Base-by-base conservation (phyloP, 1,140 invertebrate genomes). In the Acromyrmex echinatior region DNA sequence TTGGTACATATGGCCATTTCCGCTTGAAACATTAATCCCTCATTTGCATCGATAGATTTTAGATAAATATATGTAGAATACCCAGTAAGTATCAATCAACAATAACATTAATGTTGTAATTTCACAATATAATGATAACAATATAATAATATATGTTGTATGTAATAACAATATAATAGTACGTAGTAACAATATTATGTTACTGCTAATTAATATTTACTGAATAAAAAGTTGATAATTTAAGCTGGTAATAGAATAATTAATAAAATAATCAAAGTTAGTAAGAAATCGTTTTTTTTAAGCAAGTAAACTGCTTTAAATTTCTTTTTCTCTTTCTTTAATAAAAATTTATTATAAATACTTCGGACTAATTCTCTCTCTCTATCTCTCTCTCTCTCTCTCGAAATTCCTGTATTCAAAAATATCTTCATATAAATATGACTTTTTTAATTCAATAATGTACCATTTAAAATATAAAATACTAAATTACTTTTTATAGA, bases 1-100 rank as follows among this genome's bases (percentile, higher is more conserved):
- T 74, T 31, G 45, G 10, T 49, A 76, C 80, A 84, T 73, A 74
- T 49, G 68, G 25, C n/a, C 35, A 14, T 25, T 62, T 81, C 16
- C 12, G 12, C 18, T 71, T 25, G 39, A 73, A 81, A 60, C 25
- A 60, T 31, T 73, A 9, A 3, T 28, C 21, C 28, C n/a, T 35
- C 45, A 1, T 21, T 68, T 28, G n/a, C n/a, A 35, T 77, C 1
- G 10, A 1, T 25, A 9, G 14, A 31, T 10, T 70, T 25, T 18
- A 9, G 14, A 14, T 56, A 25, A 65, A 79, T 51, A 25, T 16
- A 21, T 63, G 14, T 39, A 39, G 35, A 7, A 7, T 39, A 45
- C 1, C 2, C 9, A 45, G 9, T 45, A 45, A 45, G 10, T 45
- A 45, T 9, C 39, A 45, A 45, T 45, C 12, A 45, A 45, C 10